Evolutionary conservation across 2,797 vertebrate genomes (phyloP).

Genomic region (Nothura maculosa): DNA sequence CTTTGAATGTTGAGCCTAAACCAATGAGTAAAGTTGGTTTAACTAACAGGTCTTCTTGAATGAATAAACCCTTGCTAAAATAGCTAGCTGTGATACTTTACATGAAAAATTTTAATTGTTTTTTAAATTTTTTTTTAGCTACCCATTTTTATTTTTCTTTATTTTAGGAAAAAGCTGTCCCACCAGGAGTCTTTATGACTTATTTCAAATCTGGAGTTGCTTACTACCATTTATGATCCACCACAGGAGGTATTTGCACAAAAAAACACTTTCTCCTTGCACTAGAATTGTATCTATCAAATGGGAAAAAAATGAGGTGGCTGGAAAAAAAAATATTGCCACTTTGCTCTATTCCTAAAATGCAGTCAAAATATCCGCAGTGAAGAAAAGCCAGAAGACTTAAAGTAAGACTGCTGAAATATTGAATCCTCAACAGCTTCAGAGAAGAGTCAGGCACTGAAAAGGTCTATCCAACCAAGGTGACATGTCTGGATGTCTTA

Average conservation of each 20-base stretch:
- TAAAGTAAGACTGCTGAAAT: neutral
- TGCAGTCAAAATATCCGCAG: neutral
- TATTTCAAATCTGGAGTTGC: rapidly evolving
- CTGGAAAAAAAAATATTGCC: neutral
- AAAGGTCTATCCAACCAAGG: neutral
- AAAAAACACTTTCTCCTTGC: neutral
- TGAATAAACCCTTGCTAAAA: neutral
- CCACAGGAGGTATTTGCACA: neutral
- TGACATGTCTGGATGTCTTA: rapidly evolving
- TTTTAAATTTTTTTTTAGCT: neutral
- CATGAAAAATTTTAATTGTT: neutral
- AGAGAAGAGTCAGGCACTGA: neutral
- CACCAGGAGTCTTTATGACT: neutral
- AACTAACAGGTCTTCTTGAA: neutral
- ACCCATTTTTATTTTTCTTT: neutral
- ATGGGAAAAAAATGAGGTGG: neutral
- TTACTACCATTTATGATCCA: rapidly evolving
- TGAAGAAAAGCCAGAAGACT: neutral
- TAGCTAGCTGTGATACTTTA: neutral
- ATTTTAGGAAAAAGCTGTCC: neutral
- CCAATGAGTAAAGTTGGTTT: neutral
- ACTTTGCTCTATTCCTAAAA: neutral
- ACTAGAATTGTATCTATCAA: neutral
- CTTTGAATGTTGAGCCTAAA: neutral
- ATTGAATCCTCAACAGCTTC: neutral